A percentile compares a stretch with the other conserved stretches of the same genome.
phyloP scores from a whole-genome alignment of 2,888 invertebrate species.

The Drosophila yooni region DNA sequence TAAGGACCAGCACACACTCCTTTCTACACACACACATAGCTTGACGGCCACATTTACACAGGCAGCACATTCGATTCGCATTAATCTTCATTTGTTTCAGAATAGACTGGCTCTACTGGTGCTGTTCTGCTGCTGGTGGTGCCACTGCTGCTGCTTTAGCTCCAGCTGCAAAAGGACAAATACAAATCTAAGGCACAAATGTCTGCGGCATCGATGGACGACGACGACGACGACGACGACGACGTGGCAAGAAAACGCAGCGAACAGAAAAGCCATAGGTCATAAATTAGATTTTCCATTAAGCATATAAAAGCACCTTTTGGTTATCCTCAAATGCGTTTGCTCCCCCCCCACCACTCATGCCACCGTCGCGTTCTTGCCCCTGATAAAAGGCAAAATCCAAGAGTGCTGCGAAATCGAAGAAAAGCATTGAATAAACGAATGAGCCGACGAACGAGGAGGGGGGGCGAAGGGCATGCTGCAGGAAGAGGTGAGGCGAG shows the following conservation, averaged over 20 bases:
- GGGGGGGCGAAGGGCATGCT: slow-evolving; percentile 11
- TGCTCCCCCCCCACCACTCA: slow-evolving; percentile 15
- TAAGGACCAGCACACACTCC: slow-evolving; percentile 24
- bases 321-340: slow-evolving; percentile 82
- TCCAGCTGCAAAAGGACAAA: slow-evolving; percentile 71
- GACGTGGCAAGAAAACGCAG: slow-evolving; percentile 71
- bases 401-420: slow-evolving; percentile 79
- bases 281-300: slow-evolving; percentile 81
- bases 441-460: slow-evolving; percentile 57
- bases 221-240: slow-evolving; percentile 23
- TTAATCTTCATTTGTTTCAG: slow-evolving; percentile 81
- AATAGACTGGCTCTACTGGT: slow-evolving; percentile 70
- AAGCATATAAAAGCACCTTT: slow-evolving; percentile 81
- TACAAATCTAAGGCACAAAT: slow-evolving; percentile 80
- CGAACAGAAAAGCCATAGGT: slow-evolving; percentile 81
- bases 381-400: slow-evolving; percentile 75
- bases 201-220: slow-evolving; percentile 79
- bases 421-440: slow-evolving; percentile 82
- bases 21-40: slow-evolving; percentile 14
- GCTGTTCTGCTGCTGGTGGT: slow-evolving; percentile 5
- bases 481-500: slow-evolving; percentile 17
- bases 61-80: slow-evolving; percentile 81
- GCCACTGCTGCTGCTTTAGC: slow-evolving; percentile 17
- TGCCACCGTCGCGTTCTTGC: slow-evolving; percentile 4
- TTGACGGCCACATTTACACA: slow-evolving; percentile 67